phyloP scores from a whole-genome alignment of 2,797 vertebrate species.

The Buceros bicornis region DNA sequence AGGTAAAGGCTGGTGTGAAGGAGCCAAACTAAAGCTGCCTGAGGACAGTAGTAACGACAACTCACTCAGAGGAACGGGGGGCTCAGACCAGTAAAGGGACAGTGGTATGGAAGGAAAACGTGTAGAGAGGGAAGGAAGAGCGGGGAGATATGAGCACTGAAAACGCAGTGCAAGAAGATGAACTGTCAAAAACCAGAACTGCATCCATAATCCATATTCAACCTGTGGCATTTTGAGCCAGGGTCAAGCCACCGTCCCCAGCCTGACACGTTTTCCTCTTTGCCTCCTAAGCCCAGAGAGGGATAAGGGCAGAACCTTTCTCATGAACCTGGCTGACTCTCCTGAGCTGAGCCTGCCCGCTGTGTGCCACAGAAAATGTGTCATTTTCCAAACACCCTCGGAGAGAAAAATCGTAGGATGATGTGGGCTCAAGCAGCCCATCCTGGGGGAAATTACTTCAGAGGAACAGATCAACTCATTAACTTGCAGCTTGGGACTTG shows the following conservation, averaged over 20 bases:
- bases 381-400: background rate
- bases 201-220: background rate
- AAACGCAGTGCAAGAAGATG: background rate
- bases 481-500: conserved; percentile 31
- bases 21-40: background rate
- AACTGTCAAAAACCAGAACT: background rate
- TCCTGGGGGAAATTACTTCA: conserved; percentile 26
- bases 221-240: background rate
- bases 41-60: background rate
- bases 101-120: background rate
- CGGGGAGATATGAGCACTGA: background rate
- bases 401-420: background rate
- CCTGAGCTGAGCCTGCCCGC: background rate
- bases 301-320: background rate
- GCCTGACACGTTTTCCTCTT: background rate
- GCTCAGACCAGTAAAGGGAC: background rate
- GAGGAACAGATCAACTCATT: conserved; percentile 29
- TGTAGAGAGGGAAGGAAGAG: background rate
- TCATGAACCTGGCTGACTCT: background rate
- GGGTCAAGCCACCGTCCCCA: background rate
- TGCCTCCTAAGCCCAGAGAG: background rate
- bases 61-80: background rate
- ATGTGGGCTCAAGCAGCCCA: background rate
- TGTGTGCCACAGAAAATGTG: background rate
- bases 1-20: background rate